These are phyloP conservation scores for Corythucha ciliata DNA, from an alignment of 2,888 invertebrate genomes.

Conservation along the genomic window DNA sequence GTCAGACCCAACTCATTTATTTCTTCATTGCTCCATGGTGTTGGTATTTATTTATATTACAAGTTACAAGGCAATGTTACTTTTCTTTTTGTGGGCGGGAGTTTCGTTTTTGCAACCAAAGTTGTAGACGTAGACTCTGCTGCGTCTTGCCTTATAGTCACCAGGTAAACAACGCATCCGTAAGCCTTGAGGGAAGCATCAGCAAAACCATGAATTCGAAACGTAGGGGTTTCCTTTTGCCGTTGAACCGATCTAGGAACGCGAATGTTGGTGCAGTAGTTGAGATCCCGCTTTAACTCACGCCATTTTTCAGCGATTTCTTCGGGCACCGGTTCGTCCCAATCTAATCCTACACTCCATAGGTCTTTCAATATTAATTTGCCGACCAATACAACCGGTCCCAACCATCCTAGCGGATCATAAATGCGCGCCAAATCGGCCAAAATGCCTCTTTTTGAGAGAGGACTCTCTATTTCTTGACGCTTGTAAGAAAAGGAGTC, in stretches of 20 bases:
- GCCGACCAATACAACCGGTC: slow-evolving; percentile 24
- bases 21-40: too few species aligned
- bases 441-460: slow-evolving; percentile 22
- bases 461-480: neutral
- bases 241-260: too few species aligned
- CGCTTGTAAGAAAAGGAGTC: slow-evolving; percentile 25
- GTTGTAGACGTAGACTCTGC: too few species aligned
- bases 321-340: slow-evolving; percentile 31
- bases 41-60: too few species aligned
- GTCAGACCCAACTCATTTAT: too few species aligned
- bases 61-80: too few species aligned
- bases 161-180: slow-evolving; percentile 25
- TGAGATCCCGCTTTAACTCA: too few species aligned
- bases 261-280: too few species aligned
- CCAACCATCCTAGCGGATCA: too few species aligned
- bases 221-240: neutral
- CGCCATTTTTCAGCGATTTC: slow-evolving; percentile 5
- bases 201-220: slow-evolving; percentile 23
- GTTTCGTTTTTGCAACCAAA: too few species aligned
- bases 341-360: slow-evolving; percentile 29
- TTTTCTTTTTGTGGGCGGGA: too few species aligned
- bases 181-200: slow-evolving; percentile 25
- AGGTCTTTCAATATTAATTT: slow-evolving; percentile 31
- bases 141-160: too few species aligned
- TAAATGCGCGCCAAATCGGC: slow-evolving; percentile 20